Evolutionary conservation across 30 jellyfish, hydroid and myxozoan genomes (phyloP).

Genomic region (Aurelia coerulea): DNA sequence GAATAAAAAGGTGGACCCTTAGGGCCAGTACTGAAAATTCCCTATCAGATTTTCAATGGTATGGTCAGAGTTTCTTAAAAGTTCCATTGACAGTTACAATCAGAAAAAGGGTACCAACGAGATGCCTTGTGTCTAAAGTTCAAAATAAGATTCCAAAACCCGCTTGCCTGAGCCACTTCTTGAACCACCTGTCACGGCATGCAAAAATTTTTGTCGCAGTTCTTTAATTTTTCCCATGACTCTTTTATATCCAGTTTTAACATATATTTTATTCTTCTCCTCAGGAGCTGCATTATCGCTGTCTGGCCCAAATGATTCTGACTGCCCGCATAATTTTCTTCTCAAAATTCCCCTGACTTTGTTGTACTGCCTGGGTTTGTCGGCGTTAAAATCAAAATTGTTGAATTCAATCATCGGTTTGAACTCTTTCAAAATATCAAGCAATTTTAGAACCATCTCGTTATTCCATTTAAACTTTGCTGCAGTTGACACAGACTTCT

Average conservation of each 20-base stretch:
- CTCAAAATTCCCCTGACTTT: background rate
- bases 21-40: no score
- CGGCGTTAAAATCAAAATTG: no score
- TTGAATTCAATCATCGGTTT: background rate
- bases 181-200: no score
- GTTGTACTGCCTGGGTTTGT: conserved; percentile 5
- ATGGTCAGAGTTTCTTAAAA: no score
- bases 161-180: no score
- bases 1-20: no score
- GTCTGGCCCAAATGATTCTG: background rate
- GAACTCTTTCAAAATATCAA: background rate
- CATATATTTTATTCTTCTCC: background rate
- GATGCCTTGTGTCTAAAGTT: no score
- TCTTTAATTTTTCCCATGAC: conserved; percentile 20
- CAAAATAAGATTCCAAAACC: no score
- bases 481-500: conserved; percentile 8
- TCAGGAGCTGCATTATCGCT: background rate
- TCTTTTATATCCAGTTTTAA: conserved; percentile 17
- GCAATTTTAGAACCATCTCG: background rate
- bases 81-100: no score
- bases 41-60: no score
- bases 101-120: no score
- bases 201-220: conserved; percentile 18
- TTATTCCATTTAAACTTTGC: conserved; percentile 23
- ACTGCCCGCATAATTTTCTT: background rate